Evolutionary conservation across 2,113 vertebrate species (phyloP).

Genomic region (Xenus cinereus): DNA sequence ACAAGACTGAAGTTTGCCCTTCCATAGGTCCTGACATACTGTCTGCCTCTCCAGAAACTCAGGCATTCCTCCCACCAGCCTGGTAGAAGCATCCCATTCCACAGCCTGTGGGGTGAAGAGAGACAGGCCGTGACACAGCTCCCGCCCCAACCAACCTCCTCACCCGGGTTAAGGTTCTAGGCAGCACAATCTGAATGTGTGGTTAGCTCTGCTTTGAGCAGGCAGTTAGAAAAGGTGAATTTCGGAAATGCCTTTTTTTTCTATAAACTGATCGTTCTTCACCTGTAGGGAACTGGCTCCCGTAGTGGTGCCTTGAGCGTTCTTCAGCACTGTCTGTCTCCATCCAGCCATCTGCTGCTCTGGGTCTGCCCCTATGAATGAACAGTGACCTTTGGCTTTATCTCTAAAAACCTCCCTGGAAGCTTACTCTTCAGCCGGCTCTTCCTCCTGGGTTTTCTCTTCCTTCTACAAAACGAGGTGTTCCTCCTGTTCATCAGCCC

Average conservation of each 20-base stretch:
- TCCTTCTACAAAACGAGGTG: background rate
- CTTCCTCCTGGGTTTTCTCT: background rate
- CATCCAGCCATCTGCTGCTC: background rate
- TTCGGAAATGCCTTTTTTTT: background rate
- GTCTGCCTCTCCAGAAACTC: background rate
- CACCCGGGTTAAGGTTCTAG: background rate
- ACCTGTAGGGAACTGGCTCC: background rate
- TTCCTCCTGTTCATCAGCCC: background rate
- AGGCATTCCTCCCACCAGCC: background rate
- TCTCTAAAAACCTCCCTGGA: background rate
- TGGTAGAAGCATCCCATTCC: background rate
- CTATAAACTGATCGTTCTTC: background rate
- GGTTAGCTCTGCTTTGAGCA: background rate
- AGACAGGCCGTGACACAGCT: rapidly evolving
- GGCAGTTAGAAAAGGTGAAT: background rate
- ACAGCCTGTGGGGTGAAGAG: background rate
- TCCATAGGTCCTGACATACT: background rate
- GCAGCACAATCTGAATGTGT: background rate
- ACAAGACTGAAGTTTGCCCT: background rate
- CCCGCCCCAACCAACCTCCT: background rate
- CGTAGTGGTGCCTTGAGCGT: background rate
- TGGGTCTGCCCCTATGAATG: background rate
- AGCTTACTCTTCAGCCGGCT: background rate
- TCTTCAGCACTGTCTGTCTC: background rate
- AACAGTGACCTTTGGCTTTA: background rate